Percentiles rank a stretch among this genome's conserved stretches.
These are phyloP conservation scores for Champsocephalus esox DNA, from an alignment of 2,797 vertebrate genomes.

Conservation along the genomic window DNA sequence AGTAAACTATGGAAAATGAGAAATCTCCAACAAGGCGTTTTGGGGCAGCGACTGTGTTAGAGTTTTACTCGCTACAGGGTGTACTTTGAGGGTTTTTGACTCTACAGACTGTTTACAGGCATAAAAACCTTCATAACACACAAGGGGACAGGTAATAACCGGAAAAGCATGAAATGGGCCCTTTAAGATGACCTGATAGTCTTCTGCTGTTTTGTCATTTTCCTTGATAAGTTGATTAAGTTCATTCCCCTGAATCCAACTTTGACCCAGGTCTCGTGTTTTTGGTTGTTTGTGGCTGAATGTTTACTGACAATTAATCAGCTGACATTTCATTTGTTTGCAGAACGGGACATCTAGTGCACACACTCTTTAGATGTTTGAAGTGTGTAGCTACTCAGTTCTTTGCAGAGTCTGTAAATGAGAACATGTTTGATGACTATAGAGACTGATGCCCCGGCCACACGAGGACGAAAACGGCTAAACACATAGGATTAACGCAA, in stretches of 20 bases:
- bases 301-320: neutral
- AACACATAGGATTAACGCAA: too few relatives aligned
- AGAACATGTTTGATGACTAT: constrained; percentile 3
- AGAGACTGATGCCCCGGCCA: neutral
- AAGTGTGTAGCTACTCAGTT: neutral
- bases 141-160: too few relatives aligned
- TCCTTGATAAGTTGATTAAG: neutral
- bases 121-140: too few relatives aligned
- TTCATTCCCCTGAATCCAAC: neutral
- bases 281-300: constrained; percentile 19
- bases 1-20: too few relatives aligned
- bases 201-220: constrained; percentile 27
- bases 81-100: too few relatives aligned
- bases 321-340: constrained; percentile 7
- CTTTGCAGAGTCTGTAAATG: neutral
- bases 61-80: too few relatives aligned
- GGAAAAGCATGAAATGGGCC: too few relatives aligned
- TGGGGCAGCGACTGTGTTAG: too few relatives aligned
- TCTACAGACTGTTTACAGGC: too few relatives aligned
- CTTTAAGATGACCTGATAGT: constrained; percentile 38
- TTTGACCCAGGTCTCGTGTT: neutral
- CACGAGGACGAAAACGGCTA: too few relatives aligned
- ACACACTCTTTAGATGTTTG: neutral
- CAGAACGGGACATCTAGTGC: neutral
- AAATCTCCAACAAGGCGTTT: too few relatives aligned